phyloP scores from a whole-genome alignment of 2,888 invertebrate genomes.

The Steinernema carpocapsae region DNA sequence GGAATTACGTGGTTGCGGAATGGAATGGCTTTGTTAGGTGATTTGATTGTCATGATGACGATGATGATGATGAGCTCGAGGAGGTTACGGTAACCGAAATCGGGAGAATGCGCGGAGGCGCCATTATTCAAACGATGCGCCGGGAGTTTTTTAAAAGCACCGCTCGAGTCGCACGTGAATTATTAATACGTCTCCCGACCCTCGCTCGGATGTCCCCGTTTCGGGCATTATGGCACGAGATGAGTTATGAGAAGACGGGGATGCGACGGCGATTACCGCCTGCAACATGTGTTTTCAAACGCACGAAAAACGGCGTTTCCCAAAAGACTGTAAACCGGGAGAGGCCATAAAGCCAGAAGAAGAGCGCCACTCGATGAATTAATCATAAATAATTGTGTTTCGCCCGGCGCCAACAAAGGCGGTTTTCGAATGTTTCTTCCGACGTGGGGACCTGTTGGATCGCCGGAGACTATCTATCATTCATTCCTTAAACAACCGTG shows the following conservation, averaged over 20 bases:
- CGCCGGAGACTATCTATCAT: slow-evolving; percentile 27
- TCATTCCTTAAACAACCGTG: slow-evolving; percentile 19
- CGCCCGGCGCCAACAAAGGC: slow-evolving; percentile 22
- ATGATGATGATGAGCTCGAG: background rate
- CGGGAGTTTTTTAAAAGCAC: background rate
- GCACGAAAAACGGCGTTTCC: background rate
- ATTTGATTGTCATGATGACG: too few species aligned
- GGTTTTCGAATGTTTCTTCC: slow-evolving; percentile 33
- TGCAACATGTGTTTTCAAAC: slow-evolving; percentile 30
- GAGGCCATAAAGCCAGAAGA: slow-evolving; percentile 32
- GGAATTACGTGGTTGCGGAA: too few species aligned
- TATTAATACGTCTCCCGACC: slow-evolving; percentile 11
- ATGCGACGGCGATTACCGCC: slow-evolving; percentile 19
- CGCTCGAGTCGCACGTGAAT: slow-evolving; percentile 23
- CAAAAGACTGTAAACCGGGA: slow-evolving; percentile 29
- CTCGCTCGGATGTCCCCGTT: too few species aligned
- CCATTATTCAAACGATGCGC: slow-evolving; percentile 22
- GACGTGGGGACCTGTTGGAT: slow-evolving; percentile 16
- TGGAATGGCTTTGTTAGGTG: background rate
- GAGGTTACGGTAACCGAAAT: background rate
- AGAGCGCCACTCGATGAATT: slow-evolving; percentile 27
- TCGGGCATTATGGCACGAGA: slow-evolving; percentile 15
- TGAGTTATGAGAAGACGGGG: slow-evolving; percentile 30
- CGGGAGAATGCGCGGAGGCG: background rate
- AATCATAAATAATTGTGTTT: slow-evolving; percentile 33